These are phyloP conservation scores for Blera fallax DNA, from an alignment of 2,888 invertebrate species.

Conservation along the genomic window DNA sequence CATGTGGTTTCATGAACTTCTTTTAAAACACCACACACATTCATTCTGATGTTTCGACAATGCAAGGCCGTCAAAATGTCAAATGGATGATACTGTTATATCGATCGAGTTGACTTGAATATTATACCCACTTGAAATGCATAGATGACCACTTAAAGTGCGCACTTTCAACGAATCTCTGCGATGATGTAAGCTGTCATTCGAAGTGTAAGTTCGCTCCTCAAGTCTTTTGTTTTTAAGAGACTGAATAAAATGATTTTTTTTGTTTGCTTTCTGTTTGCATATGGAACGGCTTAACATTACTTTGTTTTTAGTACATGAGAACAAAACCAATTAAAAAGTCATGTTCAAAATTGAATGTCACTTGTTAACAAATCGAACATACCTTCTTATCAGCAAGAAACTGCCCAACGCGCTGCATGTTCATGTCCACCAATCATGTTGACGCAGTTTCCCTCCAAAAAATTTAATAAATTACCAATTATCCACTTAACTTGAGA, in stretches of 20 bases:
- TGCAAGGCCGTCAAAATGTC: background rate
- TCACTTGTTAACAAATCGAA: constrained; percentile 60
- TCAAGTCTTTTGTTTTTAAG: constrained; percentile 19
- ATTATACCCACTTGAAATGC: constrained; percentile 1
- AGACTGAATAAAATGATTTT: too few relatives aligned
- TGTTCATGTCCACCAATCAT: constrained; percentile 48
- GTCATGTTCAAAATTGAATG: constrained; percentile 51
- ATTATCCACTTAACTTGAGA: constrained; percentile 63
- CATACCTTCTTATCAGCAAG: constrained; percentile 46
- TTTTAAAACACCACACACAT: background rate
- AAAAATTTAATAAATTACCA: constrained; percentile 65
- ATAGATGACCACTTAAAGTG: background rate
- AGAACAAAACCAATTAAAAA: constrained; percentile 52
- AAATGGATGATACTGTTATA: background rate
- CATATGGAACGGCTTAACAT: background rate
- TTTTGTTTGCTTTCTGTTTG: background rate
- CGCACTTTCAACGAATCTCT: background rate
- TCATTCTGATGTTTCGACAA: background rate
- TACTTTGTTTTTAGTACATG: background rate
- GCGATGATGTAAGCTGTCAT: background rate
- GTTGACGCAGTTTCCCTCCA: constrained; percentile 53
- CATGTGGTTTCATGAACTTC: background rate
- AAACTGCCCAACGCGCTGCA: background rate
- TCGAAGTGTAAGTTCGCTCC: constrained; percentile 5
- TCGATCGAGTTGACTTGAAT: background rate